A percentile compares a stretch with the other conserved stretches of the same genome.
Evolutionary conservation across 30 jellyfish, hydroid and myxozoan genomes (phyloP).

Genomic region (Hydractinia echinata): DNA sequence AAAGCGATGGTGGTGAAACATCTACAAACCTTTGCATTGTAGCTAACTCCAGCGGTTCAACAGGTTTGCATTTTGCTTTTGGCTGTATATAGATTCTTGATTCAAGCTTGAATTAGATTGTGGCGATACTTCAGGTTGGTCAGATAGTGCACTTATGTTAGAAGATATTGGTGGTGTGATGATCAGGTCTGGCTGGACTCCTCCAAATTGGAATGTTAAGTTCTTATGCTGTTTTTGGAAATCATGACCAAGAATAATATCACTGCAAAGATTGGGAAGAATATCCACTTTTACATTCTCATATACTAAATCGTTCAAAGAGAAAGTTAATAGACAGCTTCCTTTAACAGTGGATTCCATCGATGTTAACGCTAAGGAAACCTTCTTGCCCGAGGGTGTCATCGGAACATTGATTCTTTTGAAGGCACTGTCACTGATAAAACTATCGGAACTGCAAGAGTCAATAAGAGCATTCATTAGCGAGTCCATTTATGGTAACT

Average conservation of each 20-base stretch:
- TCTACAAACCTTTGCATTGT: not conserved
- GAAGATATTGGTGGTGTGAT: not conserved
- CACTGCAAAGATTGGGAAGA: not conserved
- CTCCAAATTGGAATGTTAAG: conserved; percentile 39
- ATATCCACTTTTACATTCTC: conserved; percentile 25
- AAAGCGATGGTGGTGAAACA: conserved; percentile 41
- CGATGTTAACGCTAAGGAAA: conserved; percentile 29
- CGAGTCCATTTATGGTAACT: not conserved
- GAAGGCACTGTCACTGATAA: not conserved
- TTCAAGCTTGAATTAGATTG: too few species aligned
- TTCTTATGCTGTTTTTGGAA: conserved; percentile 44
- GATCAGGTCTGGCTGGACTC: conserved; percentile 19
- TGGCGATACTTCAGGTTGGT: too few species aligned
- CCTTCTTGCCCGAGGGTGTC: conserved; percentile 41
- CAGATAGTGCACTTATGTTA: too few species aligned
- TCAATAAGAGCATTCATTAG: conserved; percentile 9
- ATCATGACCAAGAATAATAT: not conserved
- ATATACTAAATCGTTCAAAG: conserved; percentile 12
- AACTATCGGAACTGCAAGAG: not conserved
- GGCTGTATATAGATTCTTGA: too few species aligned
- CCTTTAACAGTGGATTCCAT: not conserved
- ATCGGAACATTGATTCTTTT: too few species aligned
- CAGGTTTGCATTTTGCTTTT: too few species aligned
- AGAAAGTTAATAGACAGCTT: not conserved
- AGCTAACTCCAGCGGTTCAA: too few species aligned